Base-by-base conservation (phyloP, 2,888 invertebrate genomes). In the Dichetophora obliterata region DNA sequence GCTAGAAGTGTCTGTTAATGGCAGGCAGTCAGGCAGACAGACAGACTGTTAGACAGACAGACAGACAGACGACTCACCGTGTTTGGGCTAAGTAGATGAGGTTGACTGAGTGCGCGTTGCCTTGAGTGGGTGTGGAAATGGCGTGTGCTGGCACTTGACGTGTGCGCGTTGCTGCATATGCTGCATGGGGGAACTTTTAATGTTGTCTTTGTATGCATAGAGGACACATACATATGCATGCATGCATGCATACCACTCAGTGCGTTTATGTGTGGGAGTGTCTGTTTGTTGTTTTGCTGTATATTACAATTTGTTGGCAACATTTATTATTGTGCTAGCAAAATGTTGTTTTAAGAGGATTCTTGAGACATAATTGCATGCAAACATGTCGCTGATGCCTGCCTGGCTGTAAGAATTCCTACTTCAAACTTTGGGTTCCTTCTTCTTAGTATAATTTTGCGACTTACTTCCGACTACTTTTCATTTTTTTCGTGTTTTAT, bases 251-350 rank as follows among this genome's bases (percentile, higher is more conserved):
- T 43, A 43, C 2, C 14, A 43, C 43, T 69, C 27, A 37, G 34
- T 74, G 61, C 65, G 61, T 79, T 78, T 82, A 79, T 84, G 82
- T 82, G 82, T 85, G 82, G 83, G 84, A 85, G 84, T 85, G 83
- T 83, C 84, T 82, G 83, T 84, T 82, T 83, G 72, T 72, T 52
- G 43, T 76, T 48, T 75, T 77, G 68, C 77, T 52, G 37, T 27
- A 24, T 27, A 24, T 68, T 68, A 16, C 48, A 50, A 66, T 66
- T 50, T 71, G 43, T 27, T 37, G 59, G 57, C 70, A 70, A 70
- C 70, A 70, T 54, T 73, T 73, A 65, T 65, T 65, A 63, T 73
- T 50, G 31, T 34, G 63, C 73, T 24, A 31, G 31, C 19, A 48
- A 22, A 71, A 71, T 71, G 59, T 37, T 59, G 24, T 71, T 59